Conservation (phyloP, 2,888 invertebrate species). For the Athalia rosae region DNA sequence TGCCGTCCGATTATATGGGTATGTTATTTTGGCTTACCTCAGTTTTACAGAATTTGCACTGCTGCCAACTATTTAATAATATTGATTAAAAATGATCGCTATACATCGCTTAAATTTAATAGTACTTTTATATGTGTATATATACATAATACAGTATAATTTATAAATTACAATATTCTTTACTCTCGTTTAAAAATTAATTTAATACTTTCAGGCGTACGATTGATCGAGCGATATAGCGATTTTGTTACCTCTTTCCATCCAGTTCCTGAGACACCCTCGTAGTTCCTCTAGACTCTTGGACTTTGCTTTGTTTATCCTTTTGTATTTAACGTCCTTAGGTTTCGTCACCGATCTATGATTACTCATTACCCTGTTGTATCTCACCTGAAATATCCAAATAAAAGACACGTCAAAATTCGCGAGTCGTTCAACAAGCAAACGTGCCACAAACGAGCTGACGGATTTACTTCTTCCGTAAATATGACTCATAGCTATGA, state of each 20-base stretch:
- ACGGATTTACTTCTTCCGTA: neutral
- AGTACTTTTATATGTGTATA: conserved; percentile 11
- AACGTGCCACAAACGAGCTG: conserved; percentile 41
- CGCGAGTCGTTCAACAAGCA: conserved; percentile 32
- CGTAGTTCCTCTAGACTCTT: conserved; percentile 90
- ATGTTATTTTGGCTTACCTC: neutral
- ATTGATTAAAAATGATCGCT: neutral
- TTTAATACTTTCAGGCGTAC: conserved; percentile 64
- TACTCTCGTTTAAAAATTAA: conserved; percentile 31
- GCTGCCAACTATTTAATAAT: neutral
- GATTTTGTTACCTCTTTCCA: conserved; percentile 85
- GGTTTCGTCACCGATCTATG: conserved; percentile 93
- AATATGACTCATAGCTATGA: no score
- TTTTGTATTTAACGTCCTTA: conserved; percentile 92
- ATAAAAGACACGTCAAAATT: conserved; percentile 12
- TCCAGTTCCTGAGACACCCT: conserved; percentile 89
- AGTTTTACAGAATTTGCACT: neutral
- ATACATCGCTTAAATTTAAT: conserved; percentile 28
- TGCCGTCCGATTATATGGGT: neutral
- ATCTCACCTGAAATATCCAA: conserved; percentile 76
- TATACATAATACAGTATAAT: neutral
- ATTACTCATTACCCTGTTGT: conserved; percentile 92
- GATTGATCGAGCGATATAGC: conserved; percentile 82
- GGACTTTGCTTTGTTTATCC: conserved; percentile 93
- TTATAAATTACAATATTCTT: conserved; percentile 33